Conservation (phyloP, 2,113 vertebrate species). For the Toxostoma redivivum region DNA sequence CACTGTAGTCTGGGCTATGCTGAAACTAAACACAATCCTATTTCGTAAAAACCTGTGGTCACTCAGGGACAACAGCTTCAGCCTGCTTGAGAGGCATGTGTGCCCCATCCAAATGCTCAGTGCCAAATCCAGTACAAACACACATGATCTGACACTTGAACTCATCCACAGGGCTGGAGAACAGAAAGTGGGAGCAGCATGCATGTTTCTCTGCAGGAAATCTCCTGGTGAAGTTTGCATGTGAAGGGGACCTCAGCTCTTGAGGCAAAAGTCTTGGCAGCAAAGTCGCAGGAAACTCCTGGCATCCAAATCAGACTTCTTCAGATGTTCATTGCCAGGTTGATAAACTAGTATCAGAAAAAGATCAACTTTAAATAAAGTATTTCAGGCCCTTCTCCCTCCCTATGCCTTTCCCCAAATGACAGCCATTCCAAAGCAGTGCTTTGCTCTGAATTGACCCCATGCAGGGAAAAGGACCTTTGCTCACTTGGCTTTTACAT, state of each 20-base stretch:
- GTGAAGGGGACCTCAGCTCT: neutral
- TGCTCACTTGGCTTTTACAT: neutral
- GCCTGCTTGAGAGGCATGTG: neutral
- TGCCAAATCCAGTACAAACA: neutral
- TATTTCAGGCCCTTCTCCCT: neutral
- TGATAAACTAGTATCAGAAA: slow-evolving; percentile 56
- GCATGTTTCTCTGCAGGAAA: neutral
- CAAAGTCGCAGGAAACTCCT: neutral
- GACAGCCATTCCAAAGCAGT: neutral
- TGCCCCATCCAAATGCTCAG: neutral
- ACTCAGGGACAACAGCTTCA: neutral
- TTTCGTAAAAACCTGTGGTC: neutral
- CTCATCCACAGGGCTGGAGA: neutral
- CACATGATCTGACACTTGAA: neutral
- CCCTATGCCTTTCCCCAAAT: neutral
- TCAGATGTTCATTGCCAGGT: slow-evolving; percentile 66
- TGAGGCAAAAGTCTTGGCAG: neutral
- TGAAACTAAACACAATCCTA: neutral
- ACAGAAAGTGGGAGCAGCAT: neutral
- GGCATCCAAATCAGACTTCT: neutral
- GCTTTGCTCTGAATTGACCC: neutral
- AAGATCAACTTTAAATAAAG: neutral
- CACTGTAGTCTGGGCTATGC: neutral
- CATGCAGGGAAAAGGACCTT: neutral
- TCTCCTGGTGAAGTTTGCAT: neutral